A percentile compares a stretch with the other conserved stretches of the same genome.
Evolutionary conservation across 2,797 vertebrate species (phyloP).

Genomic region (Semotilus atromaculatus): DNA sequence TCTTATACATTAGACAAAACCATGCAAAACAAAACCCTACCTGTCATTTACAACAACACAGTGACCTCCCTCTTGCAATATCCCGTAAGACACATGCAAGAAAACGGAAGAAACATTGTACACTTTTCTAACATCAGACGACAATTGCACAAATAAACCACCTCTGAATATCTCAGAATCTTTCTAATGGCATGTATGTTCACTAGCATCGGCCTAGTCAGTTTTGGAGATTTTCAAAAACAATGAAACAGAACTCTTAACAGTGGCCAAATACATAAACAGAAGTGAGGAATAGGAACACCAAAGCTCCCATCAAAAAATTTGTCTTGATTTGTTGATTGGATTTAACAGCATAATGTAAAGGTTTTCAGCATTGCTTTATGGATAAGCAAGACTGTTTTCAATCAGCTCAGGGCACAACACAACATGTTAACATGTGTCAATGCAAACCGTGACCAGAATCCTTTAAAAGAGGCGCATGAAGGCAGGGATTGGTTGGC

Average conservation of each 20-base stretch:
- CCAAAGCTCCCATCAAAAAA: neutral
- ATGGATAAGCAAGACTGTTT: constrained; percentile 1
- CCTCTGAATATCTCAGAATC: neutral
- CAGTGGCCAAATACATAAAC: neutral
- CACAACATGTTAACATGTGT: constrained; percentile 12
- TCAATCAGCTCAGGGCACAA: constrained; percentile 17
- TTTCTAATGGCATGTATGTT: constrained; percentile 8
- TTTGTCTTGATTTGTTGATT: neutral
- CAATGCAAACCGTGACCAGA: constrained; percentile 16
- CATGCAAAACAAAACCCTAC: constrained; percentile 23
- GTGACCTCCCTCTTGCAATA: constrained; percentile 2
- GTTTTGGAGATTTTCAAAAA: neutral
- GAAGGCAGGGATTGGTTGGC: neutral
- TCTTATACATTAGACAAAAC: constrained; percentile 8
- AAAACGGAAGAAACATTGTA: neutral
- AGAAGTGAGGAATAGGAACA: neutral
- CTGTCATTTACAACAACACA: constrained; percentile 21
- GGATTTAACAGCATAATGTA: neutral
- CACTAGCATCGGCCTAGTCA: neutral
- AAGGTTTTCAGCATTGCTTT: constrained; percentile 1
- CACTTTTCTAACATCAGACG: constrained; percentile 16
- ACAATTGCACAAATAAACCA: constrained; percentile 19
- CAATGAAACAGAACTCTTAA: neutral
- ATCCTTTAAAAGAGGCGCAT: neutral
- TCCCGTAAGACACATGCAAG: neutral